Evolutionary conservation across 2,113 vertebrate species (phyloP).

Genomic region (Poicephalus meyeri): DNA sequence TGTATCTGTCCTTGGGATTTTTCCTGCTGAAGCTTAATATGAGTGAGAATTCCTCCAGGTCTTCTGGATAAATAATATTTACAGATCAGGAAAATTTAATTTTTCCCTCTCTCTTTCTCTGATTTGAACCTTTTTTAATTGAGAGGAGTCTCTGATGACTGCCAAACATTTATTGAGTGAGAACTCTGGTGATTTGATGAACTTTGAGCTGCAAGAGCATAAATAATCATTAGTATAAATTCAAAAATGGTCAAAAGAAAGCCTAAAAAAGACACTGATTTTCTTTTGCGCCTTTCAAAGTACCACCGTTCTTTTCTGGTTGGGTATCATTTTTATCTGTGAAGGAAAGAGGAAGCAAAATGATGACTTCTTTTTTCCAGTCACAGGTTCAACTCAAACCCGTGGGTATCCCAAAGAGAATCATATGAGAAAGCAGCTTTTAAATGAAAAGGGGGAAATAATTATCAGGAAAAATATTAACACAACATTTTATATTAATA

Average conservation of each 20-base stretch:
- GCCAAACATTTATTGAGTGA: constrained; percentile 31
- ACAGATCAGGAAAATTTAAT: constrained; percentile 1
- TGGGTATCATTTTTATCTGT: not conserved
- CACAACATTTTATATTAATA: too few species aligned
- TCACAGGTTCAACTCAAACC: not conserved
- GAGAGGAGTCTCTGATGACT: constrained; percentile 16
- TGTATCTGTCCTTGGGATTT: not conserved
- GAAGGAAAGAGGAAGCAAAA: not conserved
- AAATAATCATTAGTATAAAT: constrained; percentile 5
- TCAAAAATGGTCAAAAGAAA: not conserved
- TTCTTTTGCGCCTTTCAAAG: not conserved
- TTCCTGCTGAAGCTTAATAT: not conserved
- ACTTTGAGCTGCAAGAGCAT: constrained; percentile 18
- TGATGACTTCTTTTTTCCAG: not conserved
- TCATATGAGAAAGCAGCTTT: not conserved
- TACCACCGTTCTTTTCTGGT: not conserved
- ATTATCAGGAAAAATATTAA: not conserved
- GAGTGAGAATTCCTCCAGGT: not conserved
- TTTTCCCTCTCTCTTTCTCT: not conserved
- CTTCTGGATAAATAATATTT: constrained; percentile 25
- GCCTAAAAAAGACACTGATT: not conserved
- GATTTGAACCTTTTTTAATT: constrained; percentile 20
- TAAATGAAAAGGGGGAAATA: not conserved
- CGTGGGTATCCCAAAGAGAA: not conserved
- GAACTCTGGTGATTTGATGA: constrained; percentile 25